Base-by-base conservation (phyloP, 2,888 invertebrate species). In the Nephrocerus scutellatus region DNA sequence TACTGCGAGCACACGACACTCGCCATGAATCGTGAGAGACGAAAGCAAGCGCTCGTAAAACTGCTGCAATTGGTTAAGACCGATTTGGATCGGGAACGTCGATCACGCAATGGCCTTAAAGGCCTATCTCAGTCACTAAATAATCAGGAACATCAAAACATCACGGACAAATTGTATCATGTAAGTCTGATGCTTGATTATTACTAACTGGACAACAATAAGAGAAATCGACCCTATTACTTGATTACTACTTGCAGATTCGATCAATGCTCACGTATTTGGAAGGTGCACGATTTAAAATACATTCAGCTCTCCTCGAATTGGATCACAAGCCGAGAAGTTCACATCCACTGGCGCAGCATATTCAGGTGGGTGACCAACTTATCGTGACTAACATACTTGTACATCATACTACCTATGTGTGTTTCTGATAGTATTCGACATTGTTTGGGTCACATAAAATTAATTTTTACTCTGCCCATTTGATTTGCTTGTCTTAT, bases 1-100 rank as follows among this genome's bases (percentile, higher is more conserved):
- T 93, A 92, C 70, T 91, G 93, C 55, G 93, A 95, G 63, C 93
- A 95, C 69, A 82, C 87, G 49, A 88, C 88, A 3, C 75, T 92
- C 54, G 86, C 87, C 19, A 93, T 95, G 92, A 92, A 93, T 65
- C 74, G 81, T 36, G 92, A 91, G 58, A 72, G 93, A 44, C 76
- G 93, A 55, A 88, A 86, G 70, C 84, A 86, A 71, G 84, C 89
- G 4, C 69, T 95, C 42, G 75, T 89, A 38, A 86, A 90, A 64
- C 78, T 92, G 35, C 69, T 92, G 22, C 85, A 90, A 55, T 70
- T 90, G 57, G 82, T 92, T 39, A 81, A 87, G 51, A 84, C 86
- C 53, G 92, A 92, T 62, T 76, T 90, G 54, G 93, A 93, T 51
- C 74, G 90, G 23, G 95, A 95, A 63, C 74, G 85, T 38, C 84